phyloP scores from a whole-genome alignment of 2,797 vertebrate genomes.

The Intellagama lesueurii region DNA sequence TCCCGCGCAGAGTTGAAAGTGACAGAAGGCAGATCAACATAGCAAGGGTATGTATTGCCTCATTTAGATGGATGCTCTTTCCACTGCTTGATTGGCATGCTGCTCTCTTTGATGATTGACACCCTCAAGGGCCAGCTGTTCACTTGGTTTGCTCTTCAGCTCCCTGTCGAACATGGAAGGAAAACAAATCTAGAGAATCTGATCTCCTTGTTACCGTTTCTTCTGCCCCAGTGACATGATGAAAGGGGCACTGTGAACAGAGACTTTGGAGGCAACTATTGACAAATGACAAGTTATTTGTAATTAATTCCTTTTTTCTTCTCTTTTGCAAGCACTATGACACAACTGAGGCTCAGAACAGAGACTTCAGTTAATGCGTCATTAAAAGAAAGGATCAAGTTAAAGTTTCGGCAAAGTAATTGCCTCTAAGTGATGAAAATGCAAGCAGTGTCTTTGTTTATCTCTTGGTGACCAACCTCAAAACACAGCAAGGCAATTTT shows the following conservation, averaged over 20 bases:
- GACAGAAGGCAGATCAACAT: slow-evolving; percentile 25
- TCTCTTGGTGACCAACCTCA: no score
- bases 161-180: background rate
- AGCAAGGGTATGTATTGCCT: slow-evolving; percentile 11
- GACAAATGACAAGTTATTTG: background rate
- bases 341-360: background rate
- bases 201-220: background rate
- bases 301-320: background rate
- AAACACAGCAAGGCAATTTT: no score
- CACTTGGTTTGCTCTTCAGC: slow-evolving; percentile 13
- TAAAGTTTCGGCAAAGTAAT: no score
- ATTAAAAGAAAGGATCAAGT: no score
- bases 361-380: no score
- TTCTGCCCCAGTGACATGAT: background rate
- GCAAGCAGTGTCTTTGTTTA: no score
- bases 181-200: background rate
- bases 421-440: no score
- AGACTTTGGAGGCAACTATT: background rate
- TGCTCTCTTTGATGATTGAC: slow-evolving; percentile 3
- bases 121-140: slow-evolving; percentile 32
- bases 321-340: background rate
- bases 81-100: slow-evolving; percentile 23
- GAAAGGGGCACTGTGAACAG: background rate
- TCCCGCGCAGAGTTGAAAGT: background rate
- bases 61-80: slow-evolving; percentile 22